These are phyloP conservation scores for Malaclemys terrapin DNA, from an alignment of 2,113 vertebrate species.

Conservation along the genomic window DNA sequence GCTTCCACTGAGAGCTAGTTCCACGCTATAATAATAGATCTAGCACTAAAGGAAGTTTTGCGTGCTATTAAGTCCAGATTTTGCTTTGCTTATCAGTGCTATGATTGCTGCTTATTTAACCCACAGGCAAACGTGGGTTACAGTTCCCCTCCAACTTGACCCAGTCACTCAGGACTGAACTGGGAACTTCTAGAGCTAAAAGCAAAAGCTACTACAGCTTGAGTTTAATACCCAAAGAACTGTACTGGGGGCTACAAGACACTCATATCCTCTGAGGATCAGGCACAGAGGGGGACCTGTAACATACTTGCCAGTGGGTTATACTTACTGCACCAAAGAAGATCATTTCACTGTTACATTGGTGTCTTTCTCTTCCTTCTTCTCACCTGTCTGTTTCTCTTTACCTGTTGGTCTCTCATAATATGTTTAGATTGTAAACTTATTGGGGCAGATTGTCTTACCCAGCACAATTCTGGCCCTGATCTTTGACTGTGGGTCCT, in stretches of 20 bases:
- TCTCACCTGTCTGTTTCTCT: accelerated
- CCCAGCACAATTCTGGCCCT: not conserved
- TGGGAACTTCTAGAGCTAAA: not conserved
- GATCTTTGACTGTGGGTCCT: not conserved
- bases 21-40: not conserved
- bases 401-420: not conserved
- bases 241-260: accelerated
- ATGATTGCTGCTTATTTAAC: not conserved
- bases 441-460: not conserved
- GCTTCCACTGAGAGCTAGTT: not conserved
- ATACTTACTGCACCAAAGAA: not conserved
- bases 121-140: not conserved
- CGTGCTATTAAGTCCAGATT: not conserved
- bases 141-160: accelerated
- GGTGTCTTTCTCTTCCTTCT: not conserved
- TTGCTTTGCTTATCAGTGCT: not conserved
- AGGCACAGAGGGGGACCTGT: not conserved
- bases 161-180: accelerated
- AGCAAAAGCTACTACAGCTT: not conserved
- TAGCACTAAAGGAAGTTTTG: not conserved
- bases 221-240: too few species aligned
- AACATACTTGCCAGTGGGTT: not conserved
- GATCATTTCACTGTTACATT: not conserved
- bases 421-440: not conserved
- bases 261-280: not conserved